Percentiles rank a stretch among this genome's conserved stretches.
Evolutionary conservation across 2,797 vertebrate genomes (phyloP).

Genomic region (Chiroxiphia lanceolata): DNA sequence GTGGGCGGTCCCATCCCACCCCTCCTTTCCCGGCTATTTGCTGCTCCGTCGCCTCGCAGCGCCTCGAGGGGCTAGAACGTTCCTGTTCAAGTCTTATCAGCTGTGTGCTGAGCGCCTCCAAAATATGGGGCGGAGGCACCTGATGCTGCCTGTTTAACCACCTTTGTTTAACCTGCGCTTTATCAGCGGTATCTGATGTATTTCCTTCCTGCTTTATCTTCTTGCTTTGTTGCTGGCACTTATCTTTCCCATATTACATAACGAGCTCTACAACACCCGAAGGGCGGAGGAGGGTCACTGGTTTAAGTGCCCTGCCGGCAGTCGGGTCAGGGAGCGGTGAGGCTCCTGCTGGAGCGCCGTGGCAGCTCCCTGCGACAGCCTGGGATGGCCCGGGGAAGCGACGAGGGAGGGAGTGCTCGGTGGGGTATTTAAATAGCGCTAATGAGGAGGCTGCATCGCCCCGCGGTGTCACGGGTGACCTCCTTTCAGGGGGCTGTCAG

Average conservation of each 20-base stretch:
- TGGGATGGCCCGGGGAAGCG: neutral
- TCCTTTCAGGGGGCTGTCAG: neutral
- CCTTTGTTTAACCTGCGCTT: neutral
- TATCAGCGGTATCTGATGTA: neutral
- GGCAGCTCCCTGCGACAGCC: neutral
- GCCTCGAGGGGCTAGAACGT: neutral
- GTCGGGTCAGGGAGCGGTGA: no score
- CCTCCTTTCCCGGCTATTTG: neutral
- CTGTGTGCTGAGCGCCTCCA: neutral
- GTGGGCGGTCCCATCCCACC: neutral
- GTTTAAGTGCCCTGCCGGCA: neutral
- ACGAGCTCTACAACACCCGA: rapidly evolving
- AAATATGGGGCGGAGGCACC: rapidly evolving
- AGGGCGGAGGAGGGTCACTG: neutral
- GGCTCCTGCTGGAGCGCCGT: neutral
- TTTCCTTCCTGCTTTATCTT: neutral
- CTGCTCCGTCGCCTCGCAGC: neutral
- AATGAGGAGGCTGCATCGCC: neutral
- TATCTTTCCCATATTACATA: rapidly evolving
- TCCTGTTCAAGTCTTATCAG: no score
- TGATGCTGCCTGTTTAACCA: neutral
- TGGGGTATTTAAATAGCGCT: neutral
- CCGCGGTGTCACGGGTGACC: neutral
- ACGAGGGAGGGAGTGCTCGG: neutral
- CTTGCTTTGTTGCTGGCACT: neutral